These are phyloP conservation scores for Platysternon megacephalum DNA, from an alignment of 2,113 vertebrate genomes.

Conservation along the genomic window DNA sequence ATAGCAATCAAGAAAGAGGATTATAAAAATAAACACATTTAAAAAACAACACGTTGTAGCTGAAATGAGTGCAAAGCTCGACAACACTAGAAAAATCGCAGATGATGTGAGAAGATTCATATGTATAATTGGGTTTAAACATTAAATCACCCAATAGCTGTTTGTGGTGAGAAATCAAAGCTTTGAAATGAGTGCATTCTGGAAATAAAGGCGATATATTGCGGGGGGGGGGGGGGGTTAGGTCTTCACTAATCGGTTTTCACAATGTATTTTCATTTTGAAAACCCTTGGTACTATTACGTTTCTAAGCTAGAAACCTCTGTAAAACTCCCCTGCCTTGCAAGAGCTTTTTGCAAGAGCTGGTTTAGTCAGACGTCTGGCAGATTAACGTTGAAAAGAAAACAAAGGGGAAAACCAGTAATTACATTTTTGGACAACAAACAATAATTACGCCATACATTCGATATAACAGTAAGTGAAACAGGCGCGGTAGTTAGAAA, in stretches of 20 bases:
- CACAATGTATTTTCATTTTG: neutral
- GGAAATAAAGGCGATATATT: neutral
- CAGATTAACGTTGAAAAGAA: conserved; percentile 59
- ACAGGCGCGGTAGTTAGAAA: conserved; percentile 59
- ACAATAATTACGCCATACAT: conserved; percentile 78
- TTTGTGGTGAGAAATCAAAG: neutral
- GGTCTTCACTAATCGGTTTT: neutral
- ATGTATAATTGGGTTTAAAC: neutral
- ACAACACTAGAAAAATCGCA: neutral
- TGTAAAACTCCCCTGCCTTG: neutral
- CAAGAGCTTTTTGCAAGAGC: neutral
- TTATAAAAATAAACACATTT: neutral
- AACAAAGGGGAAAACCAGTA: conserved; percentile 61
- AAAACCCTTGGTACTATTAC: neutral
- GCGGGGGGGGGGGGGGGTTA: neutral
- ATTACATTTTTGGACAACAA: conserved; percentile 82
- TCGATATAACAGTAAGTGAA: conserved; percentile 66
- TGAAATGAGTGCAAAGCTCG: neutral
- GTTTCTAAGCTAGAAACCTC: neutral
- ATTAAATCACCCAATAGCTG: neutral
- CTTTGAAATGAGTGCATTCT: neutral
- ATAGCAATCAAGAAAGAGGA: neutral
- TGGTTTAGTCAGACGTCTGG: conserved; percentile 33
- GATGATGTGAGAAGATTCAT: neutral
- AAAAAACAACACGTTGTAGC: neutral